Percentiles rank a stretch among this genome's conserved stretches.
These are phyloP conservation scores for Spea multiplicata DNA, from an alignment of 2,113 vertebrate genomes.

Conservation along the genomic window DNA sequence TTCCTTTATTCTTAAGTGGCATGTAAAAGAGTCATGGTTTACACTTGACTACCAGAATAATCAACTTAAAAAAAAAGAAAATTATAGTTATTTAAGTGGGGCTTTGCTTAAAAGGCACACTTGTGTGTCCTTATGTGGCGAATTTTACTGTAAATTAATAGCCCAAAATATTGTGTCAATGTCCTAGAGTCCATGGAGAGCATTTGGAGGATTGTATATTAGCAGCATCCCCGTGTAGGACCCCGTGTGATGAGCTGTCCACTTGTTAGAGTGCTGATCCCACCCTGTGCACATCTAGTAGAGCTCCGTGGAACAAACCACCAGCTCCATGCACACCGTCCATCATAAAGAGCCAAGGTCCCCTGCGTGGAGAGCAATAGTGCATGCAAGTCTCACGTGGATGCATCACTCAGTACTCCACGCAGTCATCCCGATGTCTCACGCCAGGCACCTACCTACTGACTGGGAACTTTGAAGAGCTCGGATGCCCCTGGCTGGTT, in stretches of 20 bases:
- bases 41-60: no score
- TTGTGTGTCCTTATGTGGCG: no score
- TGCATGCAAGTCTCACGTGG: slow-evolving; percentile 15
- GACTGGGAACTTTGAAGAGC: slow-evolving; percentile 33
- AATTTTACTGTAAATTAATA: no score
- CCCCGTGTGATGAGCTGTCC: slow-evolving; percentile 13
- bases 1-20: no score
- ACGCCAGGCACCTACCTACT: slow-evolving; percentile 28
- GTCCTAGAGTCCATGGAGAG: no score
- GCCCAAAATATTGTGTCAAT: no score
- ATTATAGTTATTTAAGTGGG: no score
- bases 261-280: slow-evolving; percentile 47
- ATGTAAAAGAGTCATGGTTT: no score
- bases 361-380: background rate
- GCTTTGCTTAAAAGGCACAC: no score
- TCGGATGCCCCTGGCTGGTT: slow-evolving; percentile 22
- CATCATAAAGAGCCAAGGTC: background rate
- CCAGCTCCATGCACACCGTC: background rate
- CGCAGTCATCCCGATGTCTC: background rate
- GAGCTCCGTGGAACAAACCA: background rate
- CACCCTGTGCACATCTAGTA: slow-evolving; percentile 6
- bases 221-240: background rate
- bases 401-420: background rate
- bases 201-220: no score
- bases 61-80: no score